A percentile compares a stretch with the other conserved stretches of the same genome.
phyloP scores from a whole-genome alignment of 64 coral and sea anemone genomes.

The Astreopora myriophthalma region DNA sequence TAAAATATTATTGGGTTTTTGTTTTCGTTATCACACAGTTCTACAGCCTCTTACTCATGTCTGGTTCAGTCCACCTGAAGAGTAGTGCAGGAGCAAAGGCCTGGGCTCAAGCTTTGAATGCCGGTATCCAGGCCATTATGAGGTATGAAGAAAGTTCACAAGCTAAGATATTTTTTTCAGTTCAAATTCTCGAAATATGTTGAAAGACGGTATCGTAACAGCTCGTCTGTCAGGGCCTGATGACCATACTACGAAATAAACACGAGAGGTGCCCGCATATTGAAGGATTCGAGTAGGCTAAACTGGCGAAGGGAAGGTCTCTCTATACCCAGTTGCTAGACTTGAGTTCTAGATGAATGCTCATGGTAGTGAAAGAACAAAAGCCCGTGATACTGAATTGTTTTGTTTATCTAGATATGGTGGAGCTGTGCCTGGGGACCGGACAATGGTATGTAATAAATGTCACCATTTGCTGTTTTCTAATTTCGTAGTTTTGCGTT shows the following conservation, averaged over 20 bases:
- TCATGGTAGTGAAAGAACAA: background rate
- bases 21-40: slow-evolving; percentile 58
- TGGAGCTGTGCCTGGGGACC: slow-evolving; percentile 84
- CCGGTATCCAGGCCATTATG: slow-evolving; percentile 78
- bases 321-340: no score
- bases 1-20: background rate
- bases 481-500: background rate
- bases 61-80: slow-evolving; percentile 62
- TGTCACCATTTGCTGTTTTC: background rate
- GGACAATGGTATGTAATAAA: slow-evolving; percentile 86
- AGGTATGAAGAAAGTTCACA: slow-evolving; percentile 33
- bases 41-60: slow-evolving; percentile 82
- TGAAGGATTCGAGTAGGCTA: no score
- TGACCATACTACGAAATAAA: no score
- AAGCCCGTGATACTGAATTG: background rate
- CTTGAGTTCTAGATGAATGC: no score
- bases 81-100: slow-evolving; percentile 22
- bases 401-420: slow-evolving; percentile 70
- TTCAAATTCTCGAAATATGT: no score
- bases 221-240: no score
- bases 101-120: slow-evolving; percentile 76
- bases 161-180: no score
- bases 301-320: no score
- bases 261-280: no score
- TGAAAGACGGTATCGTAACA: no score